A percentile compares a stretch with the other conserved stretches of the same genome.
phyloP scores from a whole-genome alignment of 2,888 invertebrate species.

The Synanthedon formicaeformis region DNA sequence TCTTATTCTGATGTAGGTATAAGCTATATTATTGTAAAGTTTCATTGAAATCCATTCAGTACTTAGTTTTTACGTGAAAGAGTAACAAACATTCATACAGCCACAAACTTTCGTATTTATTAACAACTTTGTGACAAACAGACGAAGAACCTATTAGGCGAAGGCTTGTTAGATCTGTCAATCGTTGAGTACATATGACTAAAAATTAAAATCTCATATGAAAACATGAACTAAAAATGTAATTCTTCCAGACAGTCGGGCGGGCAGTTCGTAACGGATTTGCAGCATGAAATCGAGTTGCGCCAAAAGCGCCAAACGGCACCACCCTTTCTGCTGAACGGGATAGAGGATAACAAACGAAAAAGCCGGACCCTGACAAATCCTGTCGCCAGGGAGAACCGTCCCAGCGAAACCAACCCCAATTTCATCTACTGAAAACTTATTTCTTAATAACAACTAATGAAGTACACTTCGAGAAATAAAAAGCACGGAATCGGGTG shows the following conservation, averaged over 20 bases:
- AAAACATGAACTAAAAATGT: conserved; percentile 1
- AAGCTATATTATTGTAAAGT: too few relatives aligned
- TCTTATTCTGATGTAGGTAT: too few relatives aligned
- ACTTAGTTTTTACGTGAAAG: too few relatives aligned
- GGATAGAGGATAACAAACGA: conserved; percentile 51
- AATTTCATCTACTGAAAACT: conserved; percentile 48
- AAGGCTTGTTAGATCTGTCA: too few relatives aligned
- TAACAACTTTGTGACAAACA: too few relatives aligned
- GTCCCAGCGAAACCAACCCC: conserved; percentile 53
- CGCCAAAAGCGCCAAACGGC: conserved; percentile 11
- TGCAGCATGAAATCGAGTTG: conserved; percentile 41
- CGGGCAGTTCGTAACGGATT: conserved; percentile 60
- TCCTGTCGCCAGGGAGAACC: conserved; percentile 28
- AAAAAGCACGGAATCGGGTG: too few relatives aligned
- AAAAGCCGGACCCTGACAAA: conserved; percentile 31
- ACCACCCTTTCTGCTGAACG: conserved; percentile 55
- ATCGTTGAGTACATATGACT: too few relatives aligned
- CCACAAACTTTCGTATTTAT: too few relatives aligned
- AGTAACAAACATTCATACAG: too few relatives aligned
- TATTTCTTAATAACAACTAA: background rate
- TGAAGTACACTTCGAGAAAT: background rate
- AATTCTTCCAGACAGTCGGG: conserved; percentile 59
- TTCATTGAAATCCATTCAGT: too few relatives aligned
- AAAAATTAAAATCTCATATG: too few relatives aligned
- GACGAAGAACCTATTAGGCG: too few relatives aligned